Base-by-base conservation (phyloP, 2,113 vertebrate genomes). In the Rhinogobius similis region DNA sequence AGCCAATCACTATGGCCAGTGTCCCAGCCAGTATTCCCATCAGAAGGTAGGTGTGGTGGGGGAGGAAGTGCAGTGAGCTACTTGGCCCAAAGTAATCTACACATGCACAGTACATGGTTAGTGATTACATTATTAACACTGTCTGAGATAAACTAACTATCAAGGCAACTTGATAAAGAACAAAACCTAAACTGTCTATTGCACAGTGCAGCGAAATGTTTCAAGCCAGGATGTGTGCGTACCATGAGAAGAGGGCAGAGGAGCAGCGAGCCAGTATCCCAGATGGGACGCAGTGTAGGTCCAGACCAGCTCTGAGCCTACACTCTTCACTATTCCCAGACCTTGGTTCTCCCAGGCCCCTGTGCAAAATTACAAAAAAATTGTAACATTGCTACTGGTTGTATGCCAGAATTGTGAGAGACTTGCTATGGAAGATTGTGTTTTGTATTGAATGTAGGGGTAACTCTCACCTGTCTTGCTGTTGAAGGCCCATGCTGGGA, bases 221-320 rank as follows among this genome's bases (percentile, higher is more conserved):
- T n/a, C 21, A 13, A 13, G 23, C 23, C 23, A 26, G 26, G 12
- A 53, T 23, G 3, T 53, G 12, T 58, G 4, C 52, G 5, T 94
- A 98, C 96, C 94, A 86, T 87, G 92, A 0, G 90, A 77, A 44
- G 93, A 92, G 69, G 95, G 94, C 73, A 94, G 79, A 0, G 94
- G 93, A 65, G 97, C 95, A 41, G 95, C 97, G 32, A 98, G 93
- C 97, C 96, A 99, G 86, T 95, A 95, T 13, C 96, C 97, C 59
- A 99, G 81, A 62, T 96, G 94, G 36, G 96, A 95, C 18, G 96
- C 96, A 0, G 93, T 92, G 4, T 96, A 98, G 0, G 90, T 95
- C 97, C 97, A 99, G 0, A 95, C 87, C 68, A 96, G 88, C 2
- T 92, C 93, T 10, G 84, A 81, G 5, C 91, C 92, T 1, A 88